Percentiles rank a stretch among this genome's conserved stretches.
These are phyloP conservation scores for Tetragonisca angustula DNA, from an alignment of 2,888 invertebrate species.

Conservation along the genomic window DNA sequence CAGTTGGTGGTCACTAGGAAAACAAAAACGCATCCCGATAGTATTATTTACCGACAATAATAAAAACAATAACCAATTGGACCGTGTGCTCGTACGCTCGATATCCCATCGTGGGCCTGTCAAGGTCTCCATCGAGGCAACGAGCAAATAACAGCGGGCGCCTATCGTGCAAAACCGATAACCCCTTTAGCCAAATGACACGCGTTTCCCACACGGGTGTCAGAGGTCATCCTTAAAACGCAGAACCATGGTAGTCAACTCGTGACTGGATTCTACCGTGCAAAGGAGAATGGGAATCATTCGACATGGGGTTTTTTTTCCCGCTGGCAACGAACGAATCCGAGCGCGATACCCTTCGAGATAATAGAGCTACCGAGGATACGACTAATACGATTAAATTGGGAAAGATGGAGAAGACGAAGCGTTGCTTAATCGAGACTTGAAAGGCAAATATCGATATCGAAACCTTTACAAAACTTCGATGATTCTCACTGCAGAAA, in stretches of 20 bases:
- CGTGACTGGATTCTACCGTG: conserved; percentile 41
- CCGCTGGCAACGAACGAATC: background rate
- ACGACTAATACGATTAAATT: background rate
- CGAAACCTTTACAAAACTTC: background rate
- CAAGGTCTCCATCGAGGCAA: conserved; percentile 47
- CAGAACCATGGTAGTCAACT: conserved; percentile 5
- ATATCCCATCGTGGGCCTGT: conserved; percentile 13
- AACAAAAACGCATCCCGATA: background rate
- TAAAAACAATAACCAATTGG: background rate
- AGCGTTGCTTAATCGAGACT: background rate
- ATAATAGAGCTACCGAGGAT: conserved; percentile 12
- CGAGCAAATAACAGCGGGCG: conserved; percentile 23
- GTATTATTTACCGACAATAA: background rate
- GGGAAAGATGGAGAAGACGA: background rate
- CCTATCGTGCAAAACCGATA: conserved; percentile 39
- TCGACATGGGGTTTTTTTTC: conserved; percentile 8
- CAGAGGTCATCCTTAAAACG: conserved; percentile 48
- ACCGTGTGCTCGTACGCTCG: background rate
- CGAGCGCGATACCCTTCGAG: background rate
- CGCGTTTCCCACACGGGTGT: conserved; percentile 57
- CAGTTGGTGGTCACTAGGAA: background rate
- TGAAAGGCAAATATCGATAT: background rate
- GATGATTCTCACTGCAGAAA: background rate
- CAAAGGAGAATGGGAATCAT: conserved; percentile 21
- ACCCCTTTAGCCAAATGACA: conserved; percentile 47